Evolutionary conservation across 2,888 invertebrate species (phyloP).

Genomic region (Anodontia alba): DNA sequence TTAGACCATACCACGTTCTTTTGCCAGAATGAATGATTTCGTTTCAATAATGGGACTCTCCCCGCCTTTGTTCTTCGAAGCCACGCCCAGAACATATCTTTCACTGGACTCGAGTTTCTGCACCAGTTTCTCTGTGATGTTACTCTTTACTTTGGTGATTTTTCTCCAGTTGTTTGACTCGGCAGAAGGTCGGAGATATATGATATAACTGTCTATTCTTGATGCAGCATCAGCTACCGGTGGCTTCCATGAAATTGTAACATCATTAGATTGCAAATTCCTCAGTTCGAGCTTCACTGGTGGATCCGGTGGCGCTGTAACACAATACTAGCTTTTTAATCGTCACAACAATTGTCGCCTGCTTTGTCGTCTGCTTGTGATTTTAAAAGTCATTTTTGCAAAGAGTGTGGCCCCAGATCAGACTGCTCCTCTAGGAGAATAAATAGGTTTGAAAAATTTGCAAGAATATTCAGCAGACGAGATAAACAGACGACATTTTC

Average conservation of each 20-base stretch:
- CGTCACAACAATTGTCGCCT: too few species aligned
- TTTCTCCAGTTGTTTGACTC: background rate
- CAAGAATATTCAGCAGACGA: too few species aligned
- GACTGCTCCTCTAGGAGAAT: too few species aligned
- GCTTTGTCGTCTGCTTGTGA: too few species aligned
- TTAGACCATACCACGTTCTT: conserved; percentile 34
- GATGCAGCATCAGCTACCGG: background rate
- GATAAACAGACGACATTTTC: too few species aligned
- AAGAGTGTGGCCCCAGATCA: too few species aligned
- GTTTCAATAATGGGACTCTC: conserved; percentile 47
- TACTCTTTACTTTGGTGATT: background rate
- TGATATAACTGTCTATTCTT: background rate
- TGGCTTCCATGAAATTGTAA: background rate
- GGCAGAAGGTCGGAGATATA: background rate
- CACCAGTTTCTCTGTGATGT: background rate
- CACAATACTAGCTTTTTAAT: background rate
- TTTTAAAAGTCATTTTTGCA: too few species aligned
- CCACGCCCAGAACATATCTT: conserved; percentile 43
- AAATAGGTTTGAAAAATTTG: too few species aligned
- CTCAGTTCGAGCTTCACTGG: conserved; percentile 3
- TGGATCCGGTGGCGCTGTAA: conserved; percentile 7
- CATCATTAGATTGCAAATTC: background rate
- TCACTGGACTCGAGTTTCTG: conserved; percentile 18
- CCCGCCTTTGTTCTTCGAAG: conserved; percentile 27
- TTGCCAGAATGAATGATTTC: conserved; percentile 28